Base-by-base conservation (phyloP, 2,113 vertebrate species). In the Corythornis cristatus region DNA sequence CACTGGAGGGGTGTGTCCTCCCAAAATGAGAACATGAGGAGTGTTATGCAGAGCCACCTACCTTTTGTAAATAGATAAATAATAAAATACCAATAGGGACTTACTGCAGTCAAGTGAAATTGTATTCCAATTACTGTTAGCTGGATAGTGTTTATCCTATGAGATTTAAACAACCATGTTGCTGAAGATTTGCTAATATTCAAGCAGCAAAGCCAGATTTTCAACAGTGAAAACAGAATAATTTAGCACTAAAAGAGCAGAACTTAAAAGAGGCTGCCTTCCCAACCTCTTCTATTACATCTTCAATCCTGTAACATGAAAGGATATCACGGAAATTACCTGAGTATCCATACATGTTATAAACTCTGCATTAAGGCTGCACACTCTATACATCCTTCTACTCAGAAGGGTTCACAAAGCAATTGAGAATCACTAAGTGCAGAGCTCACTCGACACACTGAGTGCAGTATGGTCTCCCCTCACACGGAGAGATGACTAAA, bases 401-500 rank as follows among this genome's bases (percentile, higher is more conserved):
- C 46, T 83, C 56, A 58, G 83, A 96, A 91, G 80, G 61, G 45
- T 65, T 75, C 91, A 86, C 70, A 77, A 89, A 92, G 89, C 79
- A 75, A 91, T 90, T 89, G 85, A 72, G 88, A 93, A 94, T 94
- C 88, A 96, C 83, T 89, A 89, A 61, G 87, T 11, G 70, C 79
- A 93, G 93, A 94, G 95, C 89, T 95, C 93, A 93, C 94, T 94
- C 21, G 67, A 95, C 89, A 80, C 83, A 77, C 92, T 95, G 96
- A 92, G 77, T 95, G 91, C 93, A 96, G 94, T 93, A 90, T 95
- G 94, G 89, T 95, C 95, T 97, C 89, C 96, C 92, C 96, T 96
- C 87, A 50, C 50, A 93, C 93, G 96, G 96, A 93, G 93, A 95
- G 92, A 97, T 97, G 97, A 97, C 97, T 97, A 97, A 97, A 90